Percentiles rank a stretch among this genome's conserved stretches.
phyloP scores from a whole-genome alignment of 1,140 invertebrate species.

The Zaprionus camerounensis region DNA sequence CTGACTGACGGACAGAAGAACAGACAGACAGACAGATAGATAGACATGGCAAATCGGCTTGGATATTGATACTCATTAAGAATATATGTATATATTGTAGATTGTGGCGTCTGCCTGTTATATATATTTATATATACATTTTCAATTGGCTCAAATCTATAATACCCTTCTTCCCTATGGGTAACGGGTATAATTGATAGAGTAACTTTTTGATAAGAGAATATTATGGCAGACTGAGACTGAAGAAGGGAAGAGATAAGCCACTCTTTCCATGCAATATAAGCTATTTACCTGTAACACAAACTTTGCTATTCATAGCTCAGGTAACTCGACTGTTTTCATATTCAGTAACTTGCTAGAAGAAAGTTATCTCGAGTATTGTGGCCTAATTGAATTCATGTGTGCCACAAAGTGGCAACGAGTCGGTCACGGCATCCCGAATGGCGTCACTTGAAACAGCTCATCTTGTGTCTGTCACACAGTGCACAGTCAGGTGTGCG shows the following conservation, averaged over 20 bases:
- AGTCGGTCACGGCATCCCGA: conserved; percentile 15
- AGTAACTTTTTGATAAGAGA: background rate
- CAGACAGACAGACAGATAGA: too few species aligned
- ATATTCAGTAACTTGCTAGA: background rate
- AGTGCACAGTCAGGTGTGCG: background rate
- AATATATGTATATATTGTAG: too few species aligned
- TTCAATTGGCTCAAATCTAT: too few species aligned
- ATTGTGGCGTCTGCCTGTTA: too few species aligned
- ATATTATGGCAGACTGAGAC: too few species aligned
- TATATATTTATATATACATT: too few species aligned
- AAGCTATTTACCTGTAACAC: background rate
- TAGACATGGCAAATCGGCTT: too few species aligned
- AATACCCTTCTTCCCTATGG: too few species aligned
- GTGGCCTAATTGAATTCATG: conserved; percentile 19
- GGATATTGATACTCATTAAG: too few species aligned
- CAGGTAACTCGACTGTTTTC: background rate
- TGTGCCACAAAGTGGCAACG: conserved; percentile 13
- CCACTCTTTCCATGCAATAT: background rate
- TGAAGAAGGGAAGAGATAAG: background rate
- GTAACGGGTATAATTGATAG: background rate
- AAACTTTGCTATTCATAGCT: background rate
- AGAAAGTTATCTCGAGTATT: background rate
- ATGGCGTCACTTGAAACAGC: conserved; percentile 12
- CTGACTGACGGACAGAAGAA: too few species aligned
- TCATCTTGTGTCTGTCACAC: conserved; percentile 14